Evolutionary conservation across 2,888 invertebrate species (phyloP).

Genomic region (Watsonalla cultraria): DNA sequence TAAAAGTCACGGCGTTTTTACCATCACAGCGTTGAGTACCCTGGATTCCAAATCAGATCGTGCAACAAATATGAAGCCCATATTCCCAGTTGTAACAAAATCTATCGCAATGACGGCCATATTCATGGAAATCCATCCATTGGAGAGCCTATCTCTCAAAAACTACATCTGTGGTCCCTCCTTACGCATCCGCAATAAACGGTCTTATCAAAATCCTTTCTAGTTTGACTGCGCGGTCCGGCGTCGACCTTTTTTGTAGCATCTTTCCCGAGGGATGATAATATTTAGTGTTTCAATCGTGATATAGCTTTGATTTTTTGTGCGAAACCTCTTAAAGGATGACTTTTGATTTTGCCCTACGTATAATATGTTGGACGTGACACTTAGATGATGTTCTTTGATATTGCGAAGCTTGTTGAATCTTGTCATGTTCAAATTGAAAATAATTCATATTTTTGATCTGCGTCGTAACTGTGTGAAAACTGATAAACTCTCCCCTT

Average conservation of each 20-base stretch:
- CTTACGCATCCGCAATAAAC: constrained; percentile 16
- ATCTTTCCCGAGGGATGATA: constrained; percentile 24
- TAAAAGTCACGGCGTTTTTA: too few relatives aligned
- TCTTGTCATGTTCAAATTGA: too few relatives aligned
- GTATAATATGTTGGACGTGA: not conserved
- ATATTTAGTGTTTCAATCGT: constrained; percentile 31
- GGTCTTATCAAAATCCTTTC: constrained; percentile 25
- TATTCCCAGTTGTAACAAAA: not conserved
- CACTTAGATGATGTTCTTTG: not conserved
- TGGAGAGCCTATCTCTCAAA: constrained; percentile 1
- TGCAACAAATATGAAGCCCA: not conserved
- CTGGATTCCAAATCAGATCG: not conserved
- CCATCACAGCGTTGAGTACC: not conserved
- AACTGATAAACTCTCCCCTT: too few relatives aligned
- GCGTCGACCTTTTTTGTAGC: constrained; percentile 21
- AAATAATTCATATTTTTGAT: too few relatives aligned
- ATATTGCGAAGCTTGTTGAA: not conserved
- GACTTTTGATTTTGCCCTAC: not conserved
- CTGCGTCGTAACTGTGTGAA: too few relatives aligned
- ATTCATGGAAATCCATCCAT: not conserved
- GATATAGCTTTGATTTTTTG: constrained; percentile 26
- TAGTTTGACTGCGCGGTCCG: constrained; percentile 15
- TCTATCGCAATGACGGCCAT: not conserved
- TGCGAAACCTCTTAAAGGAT: constrained; percentile 4
- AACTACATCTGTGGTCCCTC: constrained; percentile 2